A percentile compares a stretch with the other conserved stretches of the same genome.
Conservation (phyloP, 2,888 invertebrate species). For the Poecilobothrus nobilitatus region DNA sequence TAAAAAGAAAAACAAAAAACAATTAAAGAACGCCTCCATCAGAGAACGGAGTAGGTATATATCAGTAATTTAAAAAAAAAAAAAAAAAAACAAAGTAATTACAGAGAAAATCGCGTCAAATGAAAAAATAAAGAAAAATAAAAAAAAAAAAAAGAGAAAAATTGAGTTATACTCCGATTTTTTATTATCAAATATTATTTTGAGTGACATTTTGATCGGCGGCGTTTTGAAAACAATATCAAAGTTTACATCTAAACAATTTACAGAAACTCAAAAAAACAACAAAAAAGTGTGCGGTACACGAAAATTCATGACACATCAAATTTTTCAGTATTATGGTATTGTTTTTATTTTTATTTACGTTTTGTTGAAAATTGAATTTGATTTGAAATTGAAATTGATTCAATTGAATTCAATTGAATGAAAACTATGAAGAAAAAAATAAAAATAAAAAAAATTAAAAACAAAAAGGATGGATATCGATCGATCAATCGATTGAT, state of each 20-base stretch:
- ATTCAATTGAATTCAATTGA: background rate
- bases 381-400: background rate
- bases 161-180: too few relatives aligned
- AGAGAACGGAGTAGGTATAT: too few relatives aligned
- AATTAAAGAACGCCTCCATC: too few relatives aligned
- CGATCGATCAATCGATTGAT: background rate
- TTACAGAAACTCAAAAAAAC: background rate
- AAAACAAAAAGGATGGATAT: too few relatives aligned
- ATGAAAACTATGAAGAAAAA: too few relatives aligned
- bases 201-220: constrained; percentile 18
- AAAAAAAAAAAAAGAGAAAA: too few relatives aligned
- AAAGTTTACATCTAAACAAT: constrained; percentile 18
- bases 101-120: too few relatives aligned
- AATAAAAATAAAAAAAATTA: too few relatives aligned
- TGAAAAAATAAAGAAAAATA: too few relatives aligned
- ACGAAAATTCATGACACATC: background rate
- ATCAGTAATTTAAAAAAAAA: too few relatives aligned
- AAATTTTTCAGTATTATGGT: background rate
- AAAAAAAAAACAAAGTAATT: too few relatives aligned
- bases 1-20: too few relatives aligned
- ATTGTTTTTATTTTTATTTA: background rate
- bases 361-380: background rate
- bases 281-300: background rate
- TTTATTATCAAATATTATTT: background rate
- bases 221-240: constrained; percentile 20